These are phyloP conservation scores for Phalacrocorax brasilianus DNA, from an alignment of 2,113 vertebrate species.

Conservation along the genomic window DNA sequence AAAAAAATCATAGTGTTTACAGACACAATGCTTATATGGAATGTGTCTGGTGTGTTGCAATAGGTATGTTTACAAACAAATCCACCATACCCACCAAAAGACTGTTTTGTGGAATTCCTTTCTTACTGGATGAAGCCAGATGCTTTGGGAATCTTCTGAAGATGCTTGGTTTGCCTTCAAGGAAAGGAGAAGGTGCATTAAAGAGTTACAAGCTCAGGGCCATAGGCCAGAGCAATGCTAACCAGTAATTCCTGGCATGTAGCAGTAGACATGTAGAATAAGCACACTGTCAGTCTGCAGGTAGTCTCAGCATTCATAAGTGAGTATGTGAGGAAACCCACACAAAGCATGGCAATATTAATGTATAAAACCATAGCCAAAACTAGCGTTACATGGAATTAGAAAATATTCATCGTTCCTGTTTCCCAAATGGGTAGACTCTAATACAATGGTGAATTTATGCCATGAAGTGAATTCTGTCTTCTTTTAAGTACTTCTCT, in stretches of 20 bases:
- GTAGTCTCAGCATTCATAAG: neutral
- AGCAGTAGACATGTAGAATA: neutral
- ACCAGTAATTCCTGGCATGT: neutral
- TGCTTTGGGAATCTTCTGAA: neutral
- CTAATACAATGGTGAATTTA: neutral
- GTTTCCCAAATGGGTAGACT: neutral
- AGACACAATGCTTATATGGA: neutral
- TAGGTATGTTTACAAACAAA: neutral
- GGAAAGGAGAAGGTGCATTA: neutral
- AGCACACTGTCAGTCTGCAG: neutral
- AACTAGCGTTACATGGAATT: accelerated
- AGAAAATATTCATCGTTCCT: neutral
- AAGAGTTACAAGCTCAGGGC: neutral
- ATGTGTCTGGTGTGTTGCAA: neutral
- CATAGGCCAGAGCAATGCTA: neutral
- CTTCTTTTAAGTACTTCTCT: neutral
- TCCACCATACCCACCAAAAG: neutral
- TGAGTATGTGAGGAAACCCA: neutral
- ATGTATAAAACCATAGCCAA: neutral
- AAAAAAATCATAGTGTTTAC: neutral
- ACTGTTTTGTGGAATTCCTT: neutral
- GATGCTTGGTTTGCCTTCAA: neutral
- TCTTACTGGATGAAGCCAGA: neutral
- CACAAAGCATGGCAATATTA: neutral
- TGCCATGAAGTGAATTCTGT: neutral